Evolutionary conservation across 2,888 invertebrate species (phyloP).

Genomic region (Helleia helle): DNA sequence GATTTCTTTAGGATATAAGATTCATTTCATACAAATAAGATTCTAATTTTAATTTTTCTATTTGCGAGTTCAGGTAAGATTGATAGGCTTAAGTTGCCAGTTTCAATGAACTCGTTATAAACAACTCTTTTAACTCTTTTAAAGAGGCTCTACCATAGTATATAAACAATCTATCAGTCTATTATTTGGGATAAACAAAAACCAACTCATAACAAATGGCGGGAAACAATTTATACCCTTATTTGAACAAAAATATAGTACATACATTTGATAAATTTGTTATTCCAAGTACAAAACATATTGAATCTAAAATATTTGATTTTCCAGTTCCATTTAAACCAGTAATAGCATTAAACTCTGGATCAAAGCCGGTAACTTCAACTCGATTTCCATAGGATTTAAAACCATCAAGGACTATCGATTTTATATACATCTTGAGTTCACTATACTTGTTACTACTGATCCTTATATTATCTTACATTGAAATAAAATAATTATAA

Average conservation of each 20-base stretch:
- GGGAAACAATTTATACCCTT: constrained; percentile 23
- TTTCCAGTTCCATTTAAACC: constrained; percentile 98
- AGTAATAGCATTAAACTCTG: constrained; percentile 97
- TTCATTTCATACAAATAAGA: no score
- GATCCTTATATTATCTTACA: background rate
- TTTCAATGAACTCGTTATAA: no score
- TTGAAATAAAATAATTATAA: no score
- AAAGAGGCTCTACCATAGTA: no score
- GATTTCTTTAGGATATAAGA: no score
- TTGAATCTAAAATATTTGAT: constrained; percentile 97
- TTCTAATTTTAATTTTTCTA: no score
- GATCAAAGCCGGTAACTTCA: constrained; percentile 93
- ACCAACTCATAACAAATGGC: constrained; percentile 20
- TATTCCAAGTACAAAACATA: constrained; percentile 98
- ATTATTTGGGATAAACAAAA: background rate
- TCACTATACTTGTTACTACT: constrained; percentile 8
- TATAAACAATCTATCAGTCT: no score
- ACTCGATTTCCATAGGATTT: constrained; percentile 97
- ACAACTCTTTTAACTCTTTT: no score
- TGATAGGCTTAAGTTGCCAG: no score
- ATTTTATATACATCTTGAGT: constrained; percentile 90
- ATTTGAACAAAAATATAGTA: constrained; percentile 18
- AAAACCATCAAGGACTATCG: constrained; percentile 95
- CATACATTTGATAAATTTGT: constrained; percentile 91
- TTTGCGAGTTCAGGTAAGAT: no score